phyloP scores from a whole-genome alignment of 1,140 invertebrate genomes.

The Tribolium madens region DNA sequence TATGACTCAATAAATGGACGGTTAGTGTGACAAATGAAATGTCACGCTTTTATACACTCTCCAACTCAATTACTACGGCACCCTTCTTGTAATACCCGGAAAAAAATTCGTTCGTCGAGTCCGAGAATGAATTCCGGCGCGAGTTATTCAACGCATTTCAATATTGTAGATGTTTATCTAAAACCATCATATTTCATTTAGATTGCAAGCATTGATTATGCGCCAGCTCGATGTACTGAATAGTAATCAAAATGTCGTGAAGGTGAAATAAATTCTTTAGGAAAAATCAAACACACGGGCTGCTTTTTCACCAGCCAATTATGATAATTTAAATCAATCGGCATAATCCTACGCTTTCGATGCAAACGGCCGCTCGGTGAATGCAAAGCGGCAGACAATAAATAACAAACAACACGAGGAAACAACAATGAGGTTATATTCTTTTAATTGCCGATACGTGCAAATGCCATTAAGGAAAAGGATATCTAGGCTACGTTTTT shows the following conservation, averaged over 20 bases:
- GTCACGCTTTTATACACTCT: conserved; percentile 2
- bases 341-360: conserved; percentile 35
- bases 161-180: conserved; percentile 37
- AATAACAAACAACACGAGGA: conserved; percentile 13
- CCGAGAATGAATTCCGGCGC: conserved; percentile 20
- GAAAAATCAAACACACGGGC: neutral
- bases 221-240: conserved; percentile 1
- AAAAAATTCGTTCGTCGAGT: neutral
- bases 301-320: conserved; percentile 4
- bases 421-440: conserved; percentile 6
- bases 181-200: conserved; percentile 35
- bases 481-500: neutral
- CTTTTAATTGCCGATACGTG: conserved; percentile 17
- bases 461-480: conserved; percentile 10
- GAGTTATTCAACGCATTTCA: conserved; percentile 29
- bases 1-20: conserved; percentile 18
- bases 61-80: conserved; percentile 6
- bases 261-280: conserved; percentile 15
- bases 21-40: conserved; percentile 20
- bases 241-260: conserved; percentile 18
- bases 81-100: neutral
- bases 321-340: conserved; percentile 38
- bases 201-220: conserved; percentile 37
- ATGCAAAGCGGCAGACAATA: conserved; percentile 5
- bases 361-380: conserved; percentile 13